phyloP scores from a whole-genome alignment of 2,113 vertebrate genomes.

The Laticauda colubrina region DNA sequence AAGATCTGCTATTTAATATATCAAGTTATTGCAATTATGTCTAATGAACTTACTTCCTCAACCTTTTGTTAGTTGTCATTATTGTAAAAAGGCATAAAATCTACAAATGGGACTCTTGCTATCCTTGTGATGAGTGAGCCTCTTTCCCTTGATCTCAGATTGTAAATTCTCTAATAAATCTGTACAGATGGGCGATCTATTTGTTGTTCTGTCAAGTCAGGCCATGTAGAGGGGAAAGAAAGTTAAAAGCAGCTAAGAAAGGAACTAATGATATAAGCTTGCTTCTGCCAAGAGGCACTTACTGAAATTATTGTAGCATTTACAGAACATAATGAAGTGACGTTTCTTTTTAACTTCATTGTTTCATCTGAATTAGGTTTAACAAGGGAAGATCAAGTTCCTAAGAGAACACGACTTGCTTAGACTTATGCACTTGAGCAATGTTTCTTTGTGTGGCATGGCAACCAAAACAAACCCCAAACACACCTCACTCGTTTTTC shows the following conservation, averaged over 20 bases:
- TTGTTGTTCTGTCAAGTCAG: conserved; percentile 62
- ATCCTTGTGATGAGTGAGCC: conserved; percentile 64
- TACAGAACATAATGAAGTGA: conserved; percentile 61
- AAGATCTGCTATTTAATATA: conserved; percentile 51
- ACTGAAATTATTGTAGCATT: conserved; percentile 63
- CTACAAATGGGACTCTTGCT: conserved; percentile 55
- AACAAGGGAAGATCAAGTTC: conserved; percentile 63
- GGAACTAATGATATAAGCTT: conserved; percentile 54
- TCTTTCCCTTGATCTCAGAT: conserved; percentile 58
- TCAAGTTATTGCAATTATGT: conserved; percentile 64
- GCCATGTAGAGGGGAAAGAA: conserved; percentile 55
- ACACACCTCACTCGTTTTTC: conserved; percentile 12
- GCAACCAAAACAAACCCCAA: conserved; percentile 31
- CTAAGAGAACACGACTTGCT: conserved; percentile 53
- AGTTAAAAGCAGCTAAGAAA: conserved; percentile 59
- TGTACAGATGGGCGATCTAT: conserved; percentile 60
- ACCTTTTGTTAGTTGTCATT: conserved; percentile 56
- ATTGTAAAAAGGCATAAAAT: conserved; percentile 60
- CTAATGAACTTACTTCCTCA: conserved; percentile 50
- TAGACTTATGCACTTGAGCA: conserved; percentile 51
- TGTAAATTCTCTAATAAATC: conserved; percentile 60
- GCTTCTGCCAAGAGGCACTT: conserved; percentile 60
- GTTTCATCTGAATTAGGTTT: conserved; percentile 52
- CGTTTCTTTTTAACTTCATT: conserved; percentile 66
- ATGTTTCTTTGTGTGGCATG: conserved; percentile 50